A percentile compares a stretch with the other conserved stretches of the same genome.
Conservation (phyloP, 2,797 vertebrate genomes). For the Cetoscarus ocellatus region DNA sequence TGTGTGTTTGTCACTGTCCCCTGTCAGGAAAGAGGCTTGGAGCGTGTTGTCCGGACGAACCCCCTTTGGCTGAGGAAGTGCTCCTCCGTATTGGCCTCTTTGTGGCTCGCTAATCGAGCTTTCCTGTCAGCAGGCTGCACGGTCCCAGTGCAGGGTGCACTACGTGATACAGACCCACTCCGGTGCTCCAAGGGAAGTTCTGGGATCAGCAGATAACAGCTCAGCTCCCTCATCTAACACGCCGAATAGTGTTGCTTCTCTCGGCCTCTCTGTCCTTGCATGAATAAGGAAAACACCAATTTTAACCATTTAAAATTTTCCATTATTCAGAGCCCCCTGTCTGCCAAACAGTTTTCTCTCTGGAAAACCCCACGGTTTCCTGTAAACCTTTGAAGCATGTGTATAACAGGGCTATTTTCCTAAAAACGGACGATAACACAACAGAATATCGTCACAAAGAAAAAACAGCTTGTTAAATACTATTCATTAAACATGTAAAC, state of each 20-base stretch:
- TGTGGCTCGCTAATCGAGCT: conserved; percentile 87
- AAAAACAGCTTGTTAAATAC: conserved; percentile 6
- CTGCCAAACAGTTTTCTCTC: conserved; percentile 38
- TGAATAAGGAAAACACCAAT: conserved; percentile 72
- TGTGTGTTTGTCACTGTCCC: conserved; percentile 79
- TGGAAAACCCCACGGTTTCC: conserved; percentile 60
- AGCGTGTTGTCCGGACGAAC: conserved; percentile 82
- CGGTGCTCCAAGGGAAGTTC: conserved; percentile 92
- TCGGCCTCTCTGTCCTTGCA: conserved; percentile 66
- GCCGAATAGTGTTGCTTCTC: conserved; percentile 65
- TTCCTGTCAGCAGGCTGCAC: conserved; percentile 89
- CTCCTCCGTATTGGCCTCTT: conserved; percentile 87
- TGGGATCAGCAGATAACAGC: conserved; percentile 92
- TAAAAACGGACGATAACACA: conserved; percentile 10
- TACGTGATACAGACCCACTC: conserved; percentile 86
- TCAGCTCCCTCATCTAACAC: conserved; percentile 82
- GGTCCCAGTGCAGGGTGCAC: conserved; percentile 74
- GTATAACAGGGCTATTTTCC: conserved; percentile 19
- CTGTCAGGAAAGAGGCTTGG: conserved; percentile 84
- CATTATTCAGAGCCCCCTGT: conserved; percentile 50
- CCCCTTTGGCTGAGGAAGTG: conserved; percentile 85
- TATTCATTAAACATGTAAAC: conserved; percentile 6
- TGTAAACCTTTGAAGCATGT: conserved; percentile 13
- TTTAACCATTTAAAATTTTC: conserved; percentile 57
- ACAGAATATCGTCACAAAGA: conserved; percentile 4